phyloP scores from a whole-genome alignment of 2,888 invertebrate genomes.

The Theretra japonica region DNA sequence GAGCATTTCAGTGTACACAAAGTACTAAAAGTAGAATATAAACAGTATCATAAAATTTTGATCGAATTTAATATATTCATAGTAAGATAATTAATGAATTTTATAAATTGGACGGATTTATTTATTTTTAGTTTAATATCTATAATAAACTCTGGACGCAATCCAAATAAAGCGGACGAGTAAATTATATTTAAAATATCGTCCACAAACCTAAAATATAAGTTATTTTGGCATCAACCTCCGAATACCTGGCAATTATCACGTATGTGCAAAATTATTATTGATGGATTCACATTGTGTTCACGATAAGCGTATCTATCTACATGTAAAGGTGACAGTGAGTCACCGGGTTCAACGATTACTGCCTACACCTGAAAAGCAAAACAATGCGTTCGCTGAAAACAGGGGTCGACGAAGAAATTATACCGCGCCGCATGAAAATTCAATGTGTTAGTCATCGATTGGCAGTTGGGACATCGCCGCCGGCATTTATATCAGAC shows the following conservation, averaged over 20 bases:
- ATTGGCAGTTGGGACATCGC: not conserved
- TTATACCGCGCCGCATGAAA: constrained; percentile 68
- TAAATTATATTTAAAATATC: constrained; percentile 13
- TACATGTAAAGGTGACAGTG: constrained; percentile 42
- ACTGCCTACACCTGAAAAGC: constrained; percentile 56
- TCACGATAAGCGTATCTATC: constrained; percentile 17
- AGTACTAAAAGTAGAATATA: too few relatives aligned
- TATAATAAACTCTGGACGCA: not conserved
- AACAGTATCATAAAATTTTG: not conserved
- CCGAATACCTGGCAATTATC: constrained; percentile 21
- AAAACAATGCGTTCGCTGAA: constrained; percentile 47
- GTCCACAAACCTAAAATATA: not conserved
- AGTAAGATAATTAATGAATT: not conserved
- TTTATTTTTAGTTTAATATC: constrained; percentile 1
- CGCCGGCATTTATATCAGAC: not conserved
- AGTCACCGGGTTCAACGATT: constrained; percentile 58
- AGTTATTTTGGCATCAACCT: constrained; percentile 16
- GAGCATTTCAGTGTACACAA: too few relatives aligned
- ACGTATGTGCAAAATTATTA: constrained; percentile 23
- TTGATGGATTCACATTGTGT: not conserved
- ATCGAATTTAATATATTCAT: not conserved
- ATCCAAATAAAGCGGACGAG: constrained; percentile 15
- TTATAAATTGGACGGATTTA: not conserved
- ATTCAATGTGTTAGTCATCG: constrained; percentile 68
- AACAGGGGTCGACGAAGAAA: constrained; percentile 73